Base-by-base conservation (phyloP, 2,888 invertebrate genomes). In the Andricus curvator region DNA sequence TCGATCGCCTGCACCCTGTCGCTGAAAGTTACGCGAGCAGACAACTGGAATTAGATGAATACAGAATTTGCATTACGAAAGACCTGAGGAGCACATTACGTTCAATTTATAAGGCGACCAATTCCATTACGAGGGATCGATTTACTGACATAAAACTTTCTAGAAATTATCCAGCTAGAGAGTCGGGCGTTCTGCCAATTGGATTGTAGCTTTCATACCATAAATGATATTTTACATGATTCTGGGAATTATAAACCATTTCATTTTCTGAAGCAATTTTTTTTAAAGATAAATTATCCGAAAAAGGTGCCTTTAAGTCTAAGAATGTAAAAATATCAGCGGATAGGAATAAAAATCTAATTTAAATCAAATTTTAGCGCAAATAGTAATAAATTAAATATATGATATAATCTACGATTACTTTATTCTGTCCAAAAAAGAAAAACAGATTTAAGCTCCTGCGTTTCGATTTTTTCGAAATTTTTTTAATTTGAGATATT, bases 1-100 rank as follows among this genome's bases (percentile, higher is more conserved):
- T 80, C 77, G 60, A 90, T 86, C 1, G 89, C 87, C 68, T 85
- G 84, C 44, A 83, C 83, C 3, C 68, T 82, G 15, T 78, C 77
- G 67, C 83, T 82, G 78, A 86, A 88, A 4, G 64, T 33, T 51
- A 90, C 83, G 29, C 41, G 79, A 6, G 74, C 65, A 1, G 80
- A 74, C 4, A 89, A 79, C 89, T 90, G 78, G n/a, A 81, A 82
- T 78, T 20, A 70, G 48, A 70, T 17, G 9, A 29, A 48, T 29
- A 44, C 22, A 60, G 20, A 76, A 60, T 51, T 76, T 44, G 6
- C 60, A 60, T 51, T 25, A 62, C 20, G 20, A 62, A 37, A 37
- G 11, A 44, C 3, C n/a, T 9, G 22, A 33, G 11, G 13, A 13
- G 17, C 20, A 20, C 13, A 17, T 68, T 41, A 68, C 13, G 37